Percentiles rank a stretch among this genome's conserved stretches.
Conservation (phyloP, 2,888 invertebrate genomes). For the Pocota personata region DNA sequence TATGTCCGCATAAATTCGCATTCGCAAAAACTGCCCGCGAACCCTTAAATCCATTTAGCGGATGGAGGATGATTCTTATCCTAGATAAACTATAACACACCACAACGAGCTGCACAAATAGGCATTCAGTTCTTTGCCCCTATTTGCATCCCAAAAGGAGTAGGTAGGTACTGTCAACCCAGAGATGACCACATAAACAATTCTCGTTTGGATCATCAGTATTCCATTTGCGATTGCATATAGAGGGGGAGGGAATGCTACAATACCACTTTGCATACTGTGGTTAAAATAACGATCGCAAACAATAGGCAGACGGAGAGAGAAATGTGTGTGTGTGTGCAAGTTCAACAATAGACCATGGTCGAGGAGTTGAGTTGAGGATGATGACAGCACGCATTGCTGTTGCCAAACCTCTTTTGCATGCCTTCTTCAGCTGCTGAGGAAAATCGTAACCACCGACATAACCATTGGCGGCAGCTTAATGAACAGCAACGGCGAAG, state of each 20-base stretch:
- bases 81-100: constrained; percentile 55
- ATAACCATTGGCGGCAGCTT: constrained; percentile 30
- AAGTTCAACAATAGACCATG: constrained; percentile 43
- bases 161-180: constrained; percentile 34
- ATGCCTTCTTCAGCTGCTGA: not conserved
- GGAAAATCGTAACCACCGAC: not conserved
- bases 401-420: constrained; percentile 51
- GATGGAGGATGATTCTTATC: constrained; percentile 37
- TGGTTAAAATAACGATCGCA: constrained; percentile 57
- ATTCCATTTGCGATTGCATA: constrained; percentile 42
- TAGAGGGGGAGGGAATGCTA: not conserved
- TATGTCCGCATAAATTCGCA: constrained; percentile 62
- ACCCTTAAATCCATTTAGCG: constrained; percentile 24
- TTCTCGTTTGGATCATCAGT: constrained; percentile 48
- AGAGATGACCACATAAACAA: constrained; percentile 67
- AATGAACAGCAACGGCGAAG: constrained; percentile 19
- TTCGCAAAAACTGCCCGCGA: not conserved
- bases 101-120: constrained; percentile 23
- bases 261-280: constrained; percentile 65
- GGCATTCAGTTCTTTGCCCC: constrained; percentile 26
- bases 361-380: constrained; percentile 9
- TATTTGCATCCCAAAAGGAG: constrained; percentile 66
- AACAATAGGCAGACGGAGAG: constrained; percentile 8
- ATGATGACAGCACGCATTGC: constrained; percentile 66
- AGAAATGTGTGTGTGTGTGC: not conserved